A percentile compares a stretch with the other conserved stretches of the same genome.
Evolutionary conservation across 2,888 invertebrate species (phyloP).

Genomic region (Drosophila anomalata): DNA sequence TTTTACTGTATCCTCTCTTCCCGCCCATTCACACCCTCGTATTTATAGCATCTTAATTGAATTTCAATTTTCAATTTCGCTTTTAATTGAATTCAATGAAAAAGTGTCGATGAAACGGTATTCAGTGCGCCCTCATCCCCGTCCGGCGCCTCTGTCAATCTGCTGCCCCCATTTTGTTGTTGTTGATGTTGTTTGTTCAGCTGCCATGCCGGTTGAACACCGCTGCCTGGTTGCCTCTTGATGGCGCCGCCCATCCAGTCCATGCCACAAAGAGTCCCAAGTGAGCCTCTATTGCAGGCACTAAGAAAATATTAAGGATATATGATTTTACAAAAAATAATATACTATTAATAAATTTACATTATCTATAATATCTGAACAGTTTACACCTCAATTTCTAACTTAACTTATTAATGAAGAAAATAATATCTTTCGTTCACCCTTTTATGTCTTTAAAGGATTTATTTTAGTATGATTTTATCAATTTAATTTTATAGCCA

Average conservation of each 20-base stretch:
- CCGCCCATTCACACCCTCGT: slow-evolving; percentile 32
- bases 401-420: too few species aligned
- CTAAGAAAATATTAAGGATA: neutral
- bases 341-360: too few species aligned
- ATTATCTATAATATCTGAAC: too few species aligned
- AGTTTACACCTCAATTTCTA: too few species aligned
- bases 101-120: slow-evolving; percentile 78
- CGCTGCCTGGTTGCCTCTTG: slow-evolving; percentile 43
- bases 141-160: neutral
- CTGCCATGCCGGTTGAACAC: slow-evolving; percentile 52
- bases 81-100: slow-evolving; percentile 80
- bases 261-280: slow-evolving; percentile 47
- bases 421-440: too few species aligned
- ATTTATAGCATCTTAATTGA: slow-evolving; percentile 79
- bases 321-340: too few species aligned
- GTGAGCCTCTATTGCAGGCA: slow-evolving; percentile 2
- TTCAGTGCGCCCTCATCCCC: slow-evolving; percentile 43
- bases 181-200: slow-evolving; percentile 63
- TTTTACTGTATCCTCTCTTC: slow-evolving; percentile 41
- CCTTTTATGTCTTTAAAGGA: too few species aligned
- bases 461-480: too few species aligned
- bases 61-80: slow-evolving; percentile 80
- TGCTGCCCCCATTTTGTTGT: slow-evolving; percentile 5
- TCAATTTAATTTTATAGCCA: too few species aligned
- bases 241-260: slow-evolving; percentile 62